These are phyloP conservation scores for Eutrigla gurnardus DNA, from an alignment of 2,797 vertebrate species.

Conservation along the genomic window DNA sequence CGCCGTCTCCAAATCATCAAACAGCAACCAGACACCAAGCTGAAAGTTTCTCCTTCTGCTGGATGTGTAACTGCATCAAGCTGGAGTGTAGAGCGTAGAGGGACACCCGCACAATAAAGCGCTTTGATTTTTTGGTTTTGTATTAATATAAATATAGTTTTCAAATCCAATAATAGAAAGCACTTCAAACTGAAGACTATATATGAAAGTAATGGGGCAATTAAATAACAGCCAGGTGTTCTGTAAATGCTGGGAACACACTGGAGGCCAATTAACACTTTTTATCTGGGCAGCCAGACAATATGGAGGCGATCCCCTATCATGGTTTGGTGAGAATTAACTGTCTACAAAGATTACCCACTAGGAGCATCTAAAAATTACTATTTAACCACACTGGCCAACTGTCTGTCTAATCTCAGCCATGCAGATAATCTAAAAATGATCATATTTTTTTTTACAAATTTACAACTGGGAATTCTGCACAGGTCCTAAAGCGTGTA, in stretches of 20 bases:
- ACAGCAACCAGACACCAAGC: background rate
- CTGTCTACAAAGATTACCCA: constrained; percentile 46
- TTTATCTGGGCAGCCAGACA: constrained; percentile 68
- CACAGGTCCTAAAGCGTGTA: background rate
- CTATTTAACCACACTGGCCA: constrained; percentile 15
- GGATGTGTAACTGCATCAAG: background rate
- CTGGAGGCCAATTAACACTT: constrained; percentile 72
- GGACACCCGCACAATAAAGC: background rate
- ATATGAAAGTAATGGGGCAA: constrained; percentile 56
- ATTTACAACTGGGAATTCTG: background rate
- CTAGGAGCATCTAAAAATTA: constrained; percentile 21
- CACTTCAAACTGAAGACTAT: constrained; percentile 18
- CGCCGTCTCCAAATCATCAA: background rate
- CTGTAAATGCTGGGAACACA: constrained; percentile 58
- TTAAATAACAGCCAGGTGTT: constrained; percentile 68
- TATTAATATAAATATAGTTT: constrained; percentile 19
- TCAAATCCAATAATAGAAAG: constrained; percentile 30
- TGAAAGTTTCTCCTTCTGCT: background rate
- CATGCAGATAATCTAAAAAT: constrained; percentile 12
- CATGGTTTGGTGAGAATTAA: constrained; percentile 43
- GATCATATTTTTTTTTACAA: background rate
- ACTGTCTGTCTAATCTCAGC: constrained; percentile 28
- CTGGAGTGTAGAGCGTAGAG: background rate
- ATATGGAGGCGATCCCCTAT: constrained; percentile 57
- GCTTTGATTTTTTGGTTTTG: background rate